Evolutionary conservation across 1,140 invertebrate genomes (phyloP).

Genomic region (Drosophila pseudoobscura): DNA sequence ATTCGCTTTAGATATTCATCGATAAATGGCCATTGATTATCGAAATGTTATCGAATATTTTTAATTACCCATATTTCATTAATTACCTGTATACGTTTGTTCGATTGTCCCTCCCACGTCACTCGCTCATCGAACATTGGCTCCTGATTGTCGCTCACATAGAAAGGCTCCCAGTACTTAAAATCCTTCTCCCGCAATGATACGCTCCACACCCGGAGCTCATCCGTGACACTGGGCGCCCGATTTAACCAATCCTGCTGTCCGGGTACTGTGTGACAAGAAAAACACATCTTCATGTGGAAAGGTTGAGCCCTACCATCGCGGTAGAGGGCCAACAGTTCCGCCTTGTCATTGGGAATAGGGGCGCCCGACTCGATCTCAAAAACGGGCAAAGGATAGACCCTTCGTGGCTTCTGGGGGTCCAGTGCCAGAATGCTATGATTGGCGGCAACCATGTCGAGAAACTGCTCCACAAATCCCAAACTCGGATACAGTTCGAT

Average conservation of each 20-base stretch:
- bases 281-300: constrained; percentile 92
- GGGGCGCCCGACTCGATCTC: constrained; percentile 45
- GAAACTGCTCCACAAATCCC: constrained; percentile 88
- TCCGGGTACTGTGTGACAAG: constrained; percentile 94
- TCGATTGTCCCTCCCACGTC: constrained; percentile 94
- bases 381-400: constrained; percentile 73
- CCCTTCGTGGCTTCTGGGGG: constrained; percentile 24
- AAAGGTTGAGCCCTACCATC: constrained; percentile 92
- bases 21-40: too few relatives aligned
- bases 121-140: constrained; percentile 94
- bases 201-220: constrained; percentile 90
- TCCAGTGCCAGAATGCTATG: constrained; percentile 83
- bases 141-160: constrained; percentile 92
- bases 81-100: constrained; percentile 95
- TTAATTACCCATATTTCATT: too few relatives aligned
- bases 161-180: constrained; percentile 94
- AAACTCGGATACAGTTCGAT: constrained; percentile 94
- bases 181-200: constrained; percentile 89
- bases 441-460: constrained; percentile 91
- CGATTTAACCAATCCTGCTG: constrained; percentile 90
- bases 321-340: constrained; percentile 88
- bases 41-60: too few relatives aligned
- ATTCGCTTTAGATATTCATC: too few relatives aligned
- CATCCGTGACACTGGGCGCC: constrained; percentile 84
- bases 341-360: constrained; percentile 89